These are phyloP conservation scores for Dexiosoma caninum DNA, from an alignment of 2,888 invertebrate species.

Conservation along the genomic window DNA sequence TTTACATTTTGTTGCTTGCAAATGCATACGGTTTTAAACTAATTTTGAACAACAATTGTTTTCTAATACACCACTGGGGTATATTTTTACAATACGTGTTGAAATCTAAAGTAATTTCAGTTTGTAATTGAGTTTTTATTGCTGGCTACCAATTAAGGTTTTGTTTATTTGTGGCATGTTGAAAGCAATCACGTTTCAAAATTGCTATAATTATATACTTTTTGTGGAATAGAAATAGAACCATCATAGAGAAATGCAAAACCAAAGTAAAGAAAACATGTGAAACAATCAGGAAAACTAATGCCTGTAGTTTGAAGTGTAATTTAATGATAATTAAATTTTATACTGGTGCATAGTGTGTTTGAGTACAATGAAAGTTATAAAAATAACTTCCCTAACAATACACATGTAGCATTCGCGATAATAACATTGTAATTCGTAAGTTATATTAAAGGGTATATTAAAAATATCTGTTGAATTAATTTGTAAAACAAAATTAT, in stretches of 20 bases:
- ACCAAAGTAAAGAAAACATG: not conserved
- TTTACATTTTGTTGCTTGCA: not conserved
- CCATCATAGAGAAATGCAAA: not conserved
- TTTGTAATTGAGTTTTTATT: conserved; percentile 34
- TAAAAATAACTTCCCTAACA: not conserved
- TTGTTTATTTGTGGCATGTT: conserved; percentile 49
- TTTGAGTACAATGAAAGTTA: no score
- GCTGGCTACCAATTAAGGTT: conserved; percentile 9
- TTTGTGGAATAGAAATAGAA: not conserved
- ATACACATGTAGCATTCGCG: no score
- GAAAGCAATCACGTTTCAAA: conserved; percentile 47
- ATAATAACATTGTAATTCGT: not conserved
- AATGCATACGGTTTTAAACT: not conserved
- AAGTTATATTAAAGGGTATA: no score
- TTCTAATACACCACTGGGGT: not conserved
- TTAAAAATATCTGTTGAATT: no score
- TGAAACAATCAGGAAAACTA: conserved; percentile 2
- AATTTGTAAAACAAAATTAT: no score
- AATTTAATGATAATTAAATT: conserved; percentile 18
- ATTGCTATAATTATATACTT: conserved; percentile 40
- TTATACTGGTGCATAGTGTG: not conserved
- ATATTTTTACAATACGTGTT: not conserved
- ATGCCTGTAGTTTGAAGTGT: not conserved
- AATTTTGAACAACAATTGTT: not conserved
- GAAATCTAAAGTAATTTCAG: not conserved